phyloP scores from a whole-genome alignment of 2,888 invertebrate species.

The Platerodrilus igneus region DNA sequence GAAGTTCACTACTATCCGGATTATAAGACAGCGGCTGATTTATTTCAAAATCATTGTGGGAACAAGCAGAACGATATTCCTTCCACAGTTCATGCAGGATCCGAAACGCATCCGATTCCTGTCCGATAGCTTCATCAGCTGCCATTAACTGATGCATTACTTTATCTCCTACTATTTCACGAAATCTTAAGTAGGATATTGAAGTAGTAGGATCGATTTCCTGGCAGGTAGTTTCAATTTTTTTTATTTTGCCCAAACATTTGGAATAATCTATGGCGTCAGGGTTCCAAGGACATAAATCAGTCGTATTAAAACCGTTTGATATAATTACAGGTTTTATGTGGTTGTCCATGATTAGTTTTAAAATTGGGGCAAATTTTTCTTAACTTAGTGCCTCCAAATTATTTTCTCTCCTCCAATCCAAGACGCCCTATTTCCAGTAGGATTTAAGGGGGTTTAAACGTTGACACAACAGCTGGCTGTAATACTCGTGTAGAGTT shows the following conservation, averaged over 20 bases:
- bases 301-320: constrained; percentile 15
- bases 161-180: constrained; percentile 2
- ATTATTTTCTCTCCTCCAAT: constrained; percentile 30
- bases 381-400: constrained; percentile 16
- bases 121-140: too few species aligned
- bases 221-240: not conserved
- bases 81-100: too few species aligned
- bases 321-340: constrained; percentile 9
- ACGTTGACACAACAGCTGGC: constrained; percentile 30
- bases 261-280: constrained; percentile 1
- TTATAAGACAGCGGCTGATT: too few species aligned
- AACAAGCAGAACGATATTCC: too few species aligned
- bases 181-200: not conserved
- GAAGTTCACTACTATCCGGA: too few species aligned
- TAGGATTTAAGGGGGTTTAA: constrained; percentile 25
- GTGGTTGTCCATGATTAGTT: constrained; percentile 13
- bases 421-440: constrained; percentile 32
- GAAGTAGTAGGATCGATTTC: too few species aligned
- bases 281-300: constrained; percentile 13
- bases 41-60: too few species aligned
- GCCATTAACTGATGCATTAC: too few species aligned
- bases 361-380: constrained; percentile 16
- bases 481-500: constrained; percentile 32
- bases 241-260: constrained; percentile 6
- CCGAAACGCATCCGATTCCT: too few species aligned